Evolutionary conservation across 2,888 invertebrate genomes (phyloP).

Genomic region (Syritta pipiens): DNA sequence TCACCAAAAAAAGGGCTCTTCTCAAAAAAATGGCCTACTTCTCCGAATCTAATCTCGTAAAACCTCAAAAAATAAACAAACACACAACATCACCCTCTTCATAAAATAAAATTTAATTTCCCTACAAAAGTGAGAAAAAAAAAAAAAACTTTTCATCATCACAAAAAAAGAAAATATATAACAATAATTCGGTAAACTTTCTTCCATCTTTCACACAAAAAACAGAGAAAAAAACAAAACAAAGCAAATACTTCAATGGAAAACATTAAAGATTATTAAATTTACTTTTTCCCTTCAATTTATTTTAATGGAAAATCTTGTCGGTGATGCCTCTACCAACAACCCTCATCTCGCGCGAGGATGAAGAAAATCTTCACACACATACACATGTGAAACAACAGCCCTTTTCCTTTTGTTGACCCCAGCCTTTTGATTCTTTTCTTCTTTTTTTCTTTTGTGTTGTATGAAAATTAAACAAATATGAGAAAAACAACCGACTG

Average conservation of each 20-base stretch:
- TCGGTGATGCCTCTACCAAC: no score
- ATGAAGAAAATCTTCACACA: not conserved
- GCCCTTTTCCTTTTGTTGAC: conserved; percentile 4
- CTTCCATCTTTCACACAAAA: not conserved
- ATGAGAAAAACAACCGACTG: conserved; percentile 22
- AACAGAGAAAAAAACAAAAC: not conserved
- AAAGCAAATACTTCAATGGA: conserved; percentile 12
- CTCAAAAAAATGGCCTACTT: no score
- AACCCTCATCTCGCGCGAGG: not conserved
- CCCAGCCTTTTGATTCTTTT: conserved; percentile 31
- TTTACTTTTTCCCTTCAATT: conserved; percentile 36
- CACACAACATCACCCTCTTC: no score
- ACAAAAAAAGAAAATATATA: no score
- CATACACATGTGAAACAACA: not conserved
- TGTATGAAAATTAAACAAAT: conserved; percentile 31
- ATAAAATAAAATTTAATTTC: conserved; percentile 8
- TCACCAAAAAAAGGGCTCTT: no score
- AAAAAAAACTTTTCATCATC: no score
- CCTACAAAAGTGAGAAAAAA: no score
- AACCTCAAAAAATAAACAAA: no score
- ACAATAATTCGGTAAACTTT: not conserved
- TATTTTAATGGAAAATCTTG: conserved; percentile 39
- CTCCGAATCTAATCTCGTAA: no score
- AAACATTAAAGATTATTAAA: conserved; percentile 34
- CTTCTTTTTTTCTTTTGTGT: not conserved